Conservation (phyloP, 2,113 vertebrate species). For the Rallus limicola region DNA sequence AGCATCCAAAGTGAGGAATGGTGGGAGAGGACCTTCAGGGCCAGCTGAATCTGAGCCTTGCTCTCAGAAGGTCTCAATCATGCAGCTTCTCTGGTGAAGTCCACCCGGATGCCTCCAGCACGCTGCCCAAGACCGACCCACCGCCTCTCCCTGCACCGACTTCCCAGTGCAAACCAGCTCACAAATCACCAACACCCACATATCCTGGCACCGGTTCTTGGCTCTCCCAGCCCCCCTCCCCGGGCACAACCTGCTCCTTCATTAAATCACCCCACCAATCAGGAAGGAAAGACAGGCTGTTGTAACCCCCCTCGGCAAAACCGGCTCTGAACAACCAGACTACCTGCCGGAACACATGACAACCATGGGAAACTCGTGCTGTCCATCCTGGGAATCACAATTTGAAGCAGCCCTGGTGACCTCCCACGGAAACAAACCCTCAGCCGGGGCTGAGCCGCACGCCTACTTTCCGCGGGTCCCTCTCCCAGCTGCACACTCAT, state of each 20-base stretch:
- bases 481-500: not conserved
- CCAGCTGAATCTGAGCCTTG: not conserved
- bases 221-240: not conserved
- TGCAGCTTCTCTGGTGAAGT: not conserved
- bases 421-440: not conserved
- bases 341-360: not conserved
- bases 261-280: not conserved
- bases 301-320: not conserved
- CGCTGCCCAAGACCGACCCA: not conserved
- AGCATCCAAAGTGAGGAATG: not conserved
- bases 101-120: not conserved
- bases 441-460: not conserved
- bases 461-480: not conserved
- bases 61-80: not conserved
- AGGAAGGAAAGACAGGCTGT: not conserved
- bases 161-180: not conserved
- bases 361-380: not conserved
- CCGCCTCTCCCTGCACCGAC: not conserved
- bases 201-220: not conserved
- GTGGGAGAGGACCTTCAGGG: not conserved
- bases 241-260: not conserved
- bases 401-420: not conserved
- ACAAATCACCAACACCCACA: not conserved
- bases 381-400: no score
- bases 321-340: not conserved